These are phyloP conservation scores for Drosophila meridionalis DNA, from an alignment of 2,888 invertebrate genomes.

Conservation along the genomic window DNA sequence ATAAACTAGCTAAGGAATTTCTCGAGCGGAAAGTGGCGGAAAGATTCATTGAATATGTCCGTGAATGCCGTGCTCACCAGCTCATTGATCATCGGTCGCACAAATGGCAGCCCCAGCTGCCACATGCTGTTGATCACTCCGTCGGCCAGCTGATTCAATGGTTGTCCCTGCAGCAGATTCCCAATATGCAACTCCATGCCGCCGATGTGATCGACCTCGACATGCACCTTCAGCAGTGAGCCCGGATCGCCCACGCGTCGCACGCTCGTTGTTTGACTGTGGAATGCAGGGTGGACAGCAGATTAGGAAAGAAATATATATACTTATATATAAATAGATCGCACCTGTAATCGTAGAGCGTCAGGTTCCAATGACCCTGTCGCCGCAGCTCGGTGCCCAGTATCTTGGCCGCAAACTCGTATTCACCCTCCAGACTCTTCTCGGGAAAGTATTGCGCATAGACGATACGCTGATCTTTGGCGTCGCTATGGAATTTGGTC, in stretches of 20 bases:
- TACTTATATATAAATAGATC: too few relatives aligned
- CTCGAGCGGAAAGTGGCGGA: slow-evolving; percentile 90
- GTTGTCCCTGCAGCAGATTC: slow-evolving; percentile 88
- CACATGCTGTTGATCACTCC: slow-evolving; percentile 92
- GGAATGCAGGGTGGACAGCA: background rate
- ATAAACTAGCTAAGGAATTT: slow-evolving; percentile 86
- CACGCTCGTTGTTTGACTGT: slow-evolving; percentile 86
- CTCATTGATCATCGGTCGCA: slow-evolving; percentile 92
- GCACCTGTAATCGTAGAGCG: slow-evolving; percentile 88
- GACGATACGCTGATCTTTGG: slow-evolving; percentile 88
- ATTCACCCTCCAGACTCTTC: slow-evolving; percentile 90
- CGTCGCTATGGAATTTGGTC: slow-evolving; percentile 90
- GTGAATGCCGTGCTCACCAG: slow-evolving; percentile 93
- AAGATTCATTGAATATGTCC: slow-evolving; percentile 91
- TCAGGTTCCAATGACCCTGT: slow-evolving; percentile 91
- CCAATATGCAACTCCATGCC: slow-evolving; percentile 92
- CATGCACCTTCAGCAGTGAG: slow-evolving; percentile 87
- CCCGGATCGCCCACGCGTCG: slow-evolving; percentile 85
- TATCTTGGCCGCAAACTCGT: slow-evolving; percentile 88
- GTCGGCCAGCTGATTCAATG: slow-evolving; percentile 89
- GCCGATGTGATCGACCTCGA: slow-evolving; percentile 91
- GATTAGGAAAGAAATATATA: slow-evolving; percentile 1
- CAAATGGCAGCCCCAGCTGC: slow-evolving; percentile 91
- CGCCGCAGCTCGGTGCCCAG: slow-evolving; percentile 88
- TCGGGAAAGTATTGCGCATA: slow-evolving; percentile 94